Base-by-base conservation (phyloP, 2,888 invertebrate species). In the Poecilobothrus nobilitatus region DNA sequence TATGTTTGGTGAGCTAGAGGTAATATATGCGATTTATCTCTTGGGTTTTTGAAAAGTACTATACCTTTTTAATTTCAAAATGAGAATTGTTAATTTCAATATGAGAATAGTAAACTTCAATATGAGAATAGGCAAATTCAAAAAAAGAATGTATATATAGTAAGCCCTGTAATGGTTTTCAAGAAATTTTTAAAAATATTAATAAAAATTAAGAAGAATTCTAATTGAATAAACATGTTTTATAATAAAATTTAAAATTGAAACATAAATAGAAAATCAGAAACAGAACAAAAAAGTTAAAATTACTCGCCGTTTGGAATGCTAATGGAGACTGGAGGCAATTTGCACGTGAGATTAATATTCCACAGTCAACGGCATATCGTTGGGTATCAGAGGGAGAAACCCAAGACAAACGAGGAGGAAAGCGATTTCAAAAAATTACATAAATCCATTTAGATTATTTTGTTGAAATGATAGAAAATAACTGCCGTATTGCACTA, bases 291-390 rank as follows among this genome's bases (percentile, higher is more conserved):
- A 20, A 62, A 62, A 62, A 62, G 20, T 20, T 20, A 18, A 9
- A 63, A 63, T 63, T 63, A 63, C 63, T 63, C 27, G 63, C 63
- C 20, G 44, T 63, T 10, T 63, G 12, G 18, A 63, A 63, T 18
- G 18, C 18, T 9, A 63, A 63, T 63, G 63, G 44, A 66, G 41
- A 66, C 66, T 66, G 41, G 41, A n/a, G 9, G 9, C 66, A 66
- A 41, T 44, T 66, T 66, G 15, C 66, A n/a, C 66, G 41, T 66
- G 20, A n/a, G 61, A 41, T 66, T 66, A 66, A 66, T 34, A 20
- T 66, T 66, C 66, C 66, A 44, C 66, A 66, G 41, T 41, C 66
- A 66, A 66, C 44, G 20, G 66, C 66, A 66, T 66, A 66, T 44
- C 41, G 66, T 66, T 66, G 41, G 66, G 20, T 66, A 66, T 20